phyloP scores from a whole-genome alignment of 2,888 invertebrate genomes.

The Drosophila meridionalis region DNA sequence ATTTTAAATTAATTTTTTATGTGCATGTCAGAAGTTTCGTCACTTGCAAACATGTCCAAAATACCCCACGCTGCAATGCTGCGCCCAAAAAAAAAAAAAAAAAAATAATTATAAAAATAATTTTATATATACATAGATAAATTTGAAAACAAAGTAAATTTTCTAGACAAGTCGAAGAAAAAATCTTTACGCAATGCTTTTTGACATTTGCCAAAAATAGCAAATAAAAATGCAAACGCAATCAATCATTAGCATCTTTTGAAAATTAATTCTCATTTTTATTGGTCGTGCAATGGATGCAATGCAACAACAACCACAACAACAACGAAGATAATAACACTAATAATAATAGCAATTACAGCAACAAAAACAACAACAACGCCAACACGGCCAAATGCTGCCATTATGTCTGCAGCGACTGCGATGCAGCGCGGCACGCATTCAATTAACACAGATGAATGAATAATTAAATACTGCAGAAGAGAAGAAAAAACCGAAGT shows the following conservation, averaged over 20 bases:
- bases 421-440: slow-evolving; percentile 65
- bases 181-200: slow-evolving; percentile 58
- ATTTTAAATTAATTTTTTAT: slow-evolving; percentile 16
- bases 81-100: slow-evolving; percentile 39
- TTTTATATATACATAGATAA: neutral
- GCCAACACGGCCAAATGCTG: slow-evolving; percentile 71
- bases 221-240: slow-evolving; percentile 62
- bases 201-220: slow-evolving; percentile 64
- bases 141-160: slow-evolving; percentile 9
- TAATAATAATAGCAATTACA: slow-evolving; percentile 23
- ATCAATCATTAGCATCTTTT: slow-evolving; percentile 77
- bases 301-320: slow-evolving; percentile 29
- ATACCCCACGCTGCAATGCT: slow-evolving; percentile 33
- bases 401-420: slow-evolving; percentile 73
- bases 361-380: slow-evolving; percentile 26
- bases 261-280: slow-evolving; percentile 71
- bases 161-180: slow-evolving; percentile 2
- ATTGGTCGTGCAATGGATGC: slow-evolving; percentile 51
- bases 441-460: slow-evolving; percentile 78
- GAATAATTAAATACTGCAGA: slow-evolving; percentile 62
- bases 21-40: slow-evolving; percentile 23
- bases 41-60: slow-evolving; percentile 10
- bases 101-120: neutral
- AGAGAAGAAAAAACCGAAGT: slow-evolving; percentile 19
- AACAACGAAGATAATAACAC: slow-evolving; percentile 8